These are phyloP conservation scores for Nothura maculosa DNA, from an alignment of 2,797 vertebrate species.

Conservation along the genomic window DNA sequence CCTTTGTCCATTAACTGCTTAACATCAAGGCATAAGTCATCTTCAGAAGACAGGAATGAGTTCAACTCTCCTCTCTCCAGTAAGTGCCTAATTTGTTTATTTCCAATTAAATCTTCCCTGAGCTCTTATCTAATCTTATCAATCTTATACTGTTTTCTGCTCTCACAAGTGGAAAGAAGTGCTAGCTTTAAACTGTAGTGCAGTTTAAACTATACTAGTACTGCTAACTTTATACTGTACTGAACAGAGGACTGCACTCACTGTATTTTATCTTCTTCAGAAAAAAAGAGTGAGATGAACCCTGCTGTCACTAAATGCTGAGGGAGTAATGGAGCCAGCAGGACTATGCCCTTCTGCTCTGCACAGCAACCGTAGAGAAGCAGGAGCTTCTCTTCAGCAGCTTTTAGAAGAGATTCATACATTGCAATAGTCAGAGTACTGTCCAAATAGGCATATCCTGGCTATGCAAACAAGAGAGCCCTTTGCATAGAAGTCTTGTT, in stretches of 20 bases:
- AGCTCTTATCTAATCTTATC: not conserved
- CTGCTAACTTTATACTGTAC: not conserved
- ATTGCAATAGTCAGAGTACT: not conserved
- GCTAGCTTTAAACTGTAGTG: not conserved
- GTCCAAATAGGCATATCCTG: not conserved
- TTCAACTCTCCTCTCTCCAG: not conserved
- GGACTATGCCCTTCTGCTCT: not conserved
- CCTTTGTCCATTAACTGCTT: not conserved
- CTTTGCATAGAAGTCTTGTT: not conserved
- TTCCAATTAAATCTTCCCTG: not conserved
- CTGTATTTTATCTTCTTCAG: not conserved
- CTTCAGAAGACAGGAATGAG: not conserved
- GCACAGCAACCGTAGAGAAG: not conserved
- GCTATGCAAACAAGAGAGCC: not conserved
- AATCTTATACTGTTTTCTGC: not conserved
- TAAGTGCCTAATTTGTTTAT: not conserved
- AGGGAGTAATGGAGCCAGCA: not conserved
- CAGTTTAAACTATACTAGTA: too few species aligned
- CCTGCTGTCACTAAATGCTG: too few species aligned
- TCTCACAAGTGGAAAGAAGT: not conserved
- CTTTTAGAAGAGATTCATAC: not conserved
- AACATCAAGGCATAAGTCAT: not conserved
- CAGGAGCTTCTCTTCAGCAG: accelerated
- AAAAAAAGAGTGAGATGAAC: not conserved
- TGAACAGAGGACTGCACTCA: not conserved